These are phyloP conservation scores for Laticauda colubrina DNA, from an alignment of 2,113 vertebrate genomes.

Conservation along the genomic window DNA sequence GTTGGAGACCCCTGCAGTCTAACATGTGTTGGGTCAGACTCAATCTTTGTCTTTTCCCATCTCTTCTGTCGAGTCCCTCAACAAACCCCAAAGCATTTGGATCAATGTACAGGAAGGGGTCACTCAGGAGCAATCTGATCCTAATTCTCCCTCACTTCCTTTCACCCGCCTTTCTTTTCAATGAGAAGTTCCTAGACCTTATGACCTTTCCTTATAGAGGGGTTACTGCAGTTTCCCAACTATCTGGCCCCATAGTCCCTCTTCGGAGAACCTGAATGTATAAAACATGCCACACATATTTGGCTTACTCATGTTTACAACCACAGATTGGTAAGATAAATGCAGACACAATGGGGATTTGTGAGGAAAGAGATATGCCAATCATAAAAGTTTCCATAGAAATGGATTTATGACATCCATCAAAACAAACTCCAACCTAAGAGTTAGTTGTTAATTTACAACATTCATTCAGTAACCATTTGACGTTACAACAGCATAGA, in stretches of 20 bases:
- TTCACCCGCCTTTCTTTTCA: not conserved
- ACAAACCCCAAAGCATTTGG: not conserved
- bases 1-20: too few relatives aligned
- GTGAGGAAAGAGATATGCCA: not conserved
- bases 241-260: not conserved
- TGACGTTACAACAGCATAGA: too few relatives aligned
- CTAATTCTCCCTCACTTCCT: not conserved
- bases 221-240: not conserved
- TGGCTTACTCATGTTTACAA: not conserved
- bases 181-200: not conserved
- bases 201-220: not conserved
- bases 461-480: too few relatives aligned
- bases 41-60: not conserved
- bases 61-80: not conserved
- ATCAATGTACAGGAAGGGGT: not conserved
- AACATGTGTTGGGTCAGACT: not conserved
- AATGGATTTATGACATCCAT: not conserved
- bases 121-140: not conserved
- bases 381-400: not conserved
- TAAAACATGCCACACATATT: not conserved
- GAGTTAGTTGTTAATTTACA: not conserved
- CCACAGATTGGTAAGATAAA: not conserved
- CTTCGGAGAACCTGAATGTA: not conserved
- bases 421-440: not conserved
- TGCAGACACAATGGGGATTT: not conserved